Conservation (phyloP, 1,140 invertebrate genomes). For the fruit fly (Drosophila melanogaster) region Release_6_plus_ISO1_MT NT_033779.5:21991501-21992000, state of each 20-base stretch:
- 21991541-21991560: slow-evolving; percentile 87
- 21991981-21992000: slow-evolving; percentile 89
- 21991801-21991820: slow-evolving; percentile 96
- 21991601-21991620: slow-evolving; percentile 94
- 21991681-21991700: slow-evolving; percentile 95
- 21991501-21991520: slow-evolving; percentile 93
- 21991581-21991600: slow-evolving; percentile 92
- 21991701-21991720: slow-evolving; percentile 89
- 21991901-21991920: slow-evolving; percentile 97
- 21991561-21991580: slow-evolving; percentile 88
- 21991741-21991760: slow-evolving; percentile 97
- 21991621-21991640: slow-evolving; percentile 98
- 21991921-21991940: slow-evolving; percentile 93
- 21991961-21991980: slow-evolving; percentile 95
- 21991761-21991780: slow-evolving; percentile 95
- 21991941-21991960: slow-evolving; percentile 98
- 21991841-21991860: slow-evolving; percentile 91
- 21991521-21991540: slow-evolving; percentile 93
- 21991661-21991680: slow-evolving; percentile 92
- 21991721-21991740: slow-evolving; percentile 91
- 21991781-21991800: slow-evolving; percentile 92
- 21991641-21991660: slow-evolving; percentile 93
- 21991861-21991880: slow-evolving; percentile 93
- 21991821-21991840: slow-evolving; percentile 93
- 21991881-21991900: slow-evolving; percentile 95